phyloP scores from a whole-genome alignment of 2,888 invertebrate genomes.

The Ceramica pisi region DNA sequence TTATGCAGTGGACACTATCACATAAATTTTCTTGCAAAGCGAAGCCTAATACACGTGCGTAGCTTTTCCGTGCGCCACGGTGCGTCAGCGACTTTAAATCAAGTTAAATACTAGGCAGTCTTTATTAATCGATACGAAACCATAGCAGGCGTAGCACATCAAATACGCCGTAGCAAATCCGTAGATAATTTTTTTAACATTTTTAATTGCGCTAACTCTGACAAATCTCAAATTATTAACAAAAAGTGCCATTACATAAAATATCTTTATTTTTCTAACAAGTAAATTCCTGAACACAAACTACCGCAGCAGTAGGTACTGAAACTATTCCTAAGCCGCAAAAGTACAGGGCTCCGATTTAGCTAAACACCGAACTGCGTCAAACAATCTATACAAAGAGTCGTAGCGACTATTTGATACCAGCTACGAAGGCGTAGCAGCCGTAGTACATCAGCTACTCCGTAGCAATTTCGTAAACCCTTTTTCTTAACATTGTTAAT shows the following conservation, averaged over 20 bases:
- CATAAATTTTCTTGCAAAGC: no score
- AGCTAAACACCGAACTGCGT: conserved; percentile 44
- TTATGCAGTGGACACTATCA: no score
- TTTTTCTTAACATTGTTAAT: not conserved
- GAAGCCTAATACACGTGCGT: no score
- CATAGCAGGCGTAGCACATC: conserved; percentile 4
- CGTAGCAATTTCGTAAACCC: not conserved
- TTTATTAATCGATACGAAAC: conserved; percentile 53
- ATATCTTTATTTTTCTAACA: not conserved
- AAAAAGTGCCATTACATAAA: not conserved
- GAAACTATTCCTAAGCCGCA: conserved; percentile 55
- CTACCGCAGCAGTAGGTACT: conserved; percentile 27
- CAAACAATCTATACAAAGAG: conserved; percentile 70
- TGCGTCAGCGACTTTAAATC: no score
- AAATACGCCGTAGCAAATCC: conserved; percentile 16
- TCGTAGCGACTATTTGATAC: conserved; percentile 76
- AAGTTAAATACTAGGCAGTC: conserved; percentile 77
- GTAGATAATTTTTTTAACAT: not conserved
- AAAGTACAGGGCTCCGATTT: conserved; percentile 47
- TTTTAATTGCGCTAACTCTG: not conserved
- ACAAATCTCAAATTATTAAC: not conserved
- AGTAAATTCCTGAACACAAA: conserved; percentile 15
- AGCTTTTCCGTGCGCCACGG: no score
- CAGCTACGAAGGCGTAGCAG: not conserved
- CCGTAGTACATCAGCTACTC: conserved; percentile 19